phyloP scores from a whole-genome alignment of 2,797 vertebrate species.

The Hybognathus amarus region DNA sequence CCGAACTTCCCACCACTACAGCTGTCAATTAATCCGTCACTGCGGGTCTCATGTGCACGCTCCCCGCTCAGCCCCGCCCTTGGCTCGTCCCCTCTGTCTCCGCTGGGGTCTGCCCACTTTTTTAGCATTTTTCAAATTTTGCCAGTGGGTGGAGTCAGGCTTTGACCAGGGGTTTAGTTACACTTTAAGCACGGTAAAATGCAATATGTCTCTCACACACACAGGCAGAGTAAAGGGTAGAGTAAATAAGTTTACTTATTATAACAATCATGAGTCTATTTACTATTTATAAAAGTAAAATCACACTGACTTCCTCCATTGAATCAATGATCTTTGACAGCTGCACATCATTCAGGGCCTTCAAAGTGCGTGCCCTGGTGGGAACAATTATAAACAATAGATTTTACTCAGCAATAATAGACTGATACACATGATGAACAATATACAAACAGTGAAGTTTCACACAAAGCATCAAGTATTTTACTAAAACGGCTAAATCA shows the following conservation, averaged over 20 bases:
- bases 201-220: not conserved
- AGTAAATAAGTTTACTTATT: not conserved
- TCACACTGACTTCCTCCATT: slow-evolving; percentile 81
- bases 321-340: slow-evolving; percentile 84
- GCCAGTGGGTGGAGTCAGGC: too few relatives aligned
- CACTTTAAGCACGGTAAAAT: not conserved
- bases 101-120: too few relatives aligned
- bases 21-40: too few relatives aligned
- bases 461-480: not conserved
- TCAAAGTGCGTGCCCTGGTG: slow-evolving; percentile 78
- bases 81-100: too few relatives aligned
- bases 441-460: not conserved
- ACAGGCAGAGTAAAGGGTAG: not conserved
- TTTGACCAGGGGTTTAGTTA: too few relatives aligned
- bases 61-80: too few relatives aligned
- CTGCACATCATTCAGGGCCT: slow-evolving; percentile 77
- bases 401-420: not conserved
- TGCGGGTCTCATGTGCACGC: too few relatives aligned
- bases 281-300: not conserved
- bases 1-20: too few relatives aligned
- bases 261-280: not conserved
- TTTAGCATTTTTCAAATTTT: too few relatives aligned
- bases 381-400: not conserved
- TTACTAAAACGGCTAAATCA: not conserved
- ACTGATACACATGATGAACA: not conserved